Evolutionary conservation across 2,888 invertebrate genomes (phyloP), one percentile per base, ranked within the genome.

Genomic region (Torymus tubicola): DNA sequence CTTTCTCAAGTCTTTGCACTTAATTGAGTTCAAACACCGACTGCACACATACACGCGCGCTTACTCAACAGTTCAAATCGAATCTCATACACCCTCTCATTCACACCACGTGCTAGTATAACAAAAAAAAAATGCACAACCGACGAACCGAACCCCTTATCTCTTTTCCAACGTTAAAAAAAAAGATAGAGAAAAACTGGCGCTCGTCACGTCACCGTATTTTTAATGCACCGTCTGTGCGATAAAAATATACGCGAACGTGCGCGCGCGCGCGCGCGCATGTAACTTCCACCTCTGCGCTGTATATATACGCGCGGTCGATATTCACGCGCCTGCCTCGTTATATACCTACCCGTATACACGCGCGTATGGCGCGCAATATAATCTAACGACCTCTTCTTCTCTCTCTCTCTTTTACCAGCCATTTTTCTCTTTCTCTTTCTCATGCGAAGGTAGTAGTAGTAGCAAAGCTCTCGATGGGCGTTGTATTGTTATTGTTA

Each of bases 381-480:
- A 69, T 77, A 81, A 77, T 72, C 80, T 77, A 81, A 77, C 76
- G 76, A 77, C 76, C 76, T 65, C 60, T 71, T 58, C 10, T 50
- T 52, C 24, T 58, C 60, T n/a, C 63, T 78, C 52, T 52, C 24
- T 58, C 60, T n/a, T 60, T 78, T 53, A 60, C 24, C 10, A 5
- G 5, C 61, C 78, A 80, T 76, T 76, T 75, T 80, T 75, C 75
- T 75, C 67, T 80, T 61, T 67, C 70, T 80, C 42, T 3, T 31
- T 8, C 42, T 5, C 5, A 8, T 4, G 31, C 31, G 31, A 3
- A 31, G 31, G 31, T 5, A 5, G 31, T 31, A 5, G 31, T 5
- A 5, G 31, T 31, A 5, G 42, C 5, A 42, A 42, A 42, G 42
- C 42, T 31, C 13, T 31, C 12, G 16, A 42, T 14, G 65, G 12